These are phyloP conservation scores for Lasioglossum pauxillum DNA, from an alignment of 2,888 invertebrate genomes.

Conservation along the genomic window DNA sequence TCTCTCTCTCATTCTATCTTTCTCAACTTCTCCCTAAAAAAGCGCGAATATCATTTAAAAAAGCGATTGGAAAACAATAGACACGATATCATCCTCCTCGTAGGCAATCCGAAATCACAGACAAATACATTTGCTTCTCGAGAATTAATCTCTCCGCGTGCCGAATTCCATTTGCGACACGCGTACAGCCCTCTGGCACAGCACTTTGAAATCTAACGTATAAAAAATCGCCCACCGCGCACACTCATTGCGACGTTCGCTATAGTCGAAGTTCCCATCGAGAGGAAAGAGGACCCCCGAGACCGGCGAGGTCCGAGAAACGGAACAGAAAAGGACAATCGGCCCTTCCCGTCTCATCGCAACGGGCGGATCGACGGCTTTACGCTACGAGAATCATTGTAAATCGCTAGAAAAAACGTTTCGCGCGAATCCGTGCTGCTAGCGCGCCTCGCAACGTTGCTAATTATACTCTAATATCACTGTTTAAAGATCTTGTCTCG, in stretches of 20 bases:
- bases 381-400: constrained; percentile 34
- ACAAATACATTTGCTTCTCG: constrained; percentile 70
- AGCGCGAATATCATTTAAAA: constrained; percentile 41
- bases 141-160: constrained; percentile 59
- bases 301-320: not conserved
- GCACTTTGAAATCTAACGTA: constrained; percentile 79
- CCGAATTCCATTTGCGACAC: constrained; percentile 52
- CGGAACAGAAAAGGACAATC: not conserved
- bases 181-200: constrained; percentile 74
- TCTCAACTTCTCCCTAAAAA: constrained; percentile 8
- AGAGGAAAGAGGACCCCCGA: constrained; percentile 14
- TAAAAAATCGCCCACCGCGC: constrained; percentile 71
- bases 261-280: constrained; percentile 54
- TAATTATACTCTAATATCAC: constrained; percentile 65
- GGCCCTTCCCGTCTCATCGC: not conserved
- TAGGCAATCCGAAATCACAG: constrained; percentile 78
- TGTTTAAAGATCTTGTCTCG: constrained; percentile 38
- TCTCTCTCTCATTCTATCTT: not conserved
- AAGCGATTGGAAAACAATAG: constrained; percentile 58
- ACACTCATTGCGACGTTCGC: constrained; percentile 33
- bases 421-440: constrained; percentile 30
- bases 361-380: not conserved
- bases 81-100: constrained; percentile 53
- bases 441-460: constrained; percentile 26
- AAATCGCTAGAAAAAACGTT: constrained; percentile 46